A percentile compares a stretch with the other conserved stretches of the same genome.
phyloP scores from a whole-genome alignment of 2,113 vertebrate genomes.

The Sander vitreus region DNA sequence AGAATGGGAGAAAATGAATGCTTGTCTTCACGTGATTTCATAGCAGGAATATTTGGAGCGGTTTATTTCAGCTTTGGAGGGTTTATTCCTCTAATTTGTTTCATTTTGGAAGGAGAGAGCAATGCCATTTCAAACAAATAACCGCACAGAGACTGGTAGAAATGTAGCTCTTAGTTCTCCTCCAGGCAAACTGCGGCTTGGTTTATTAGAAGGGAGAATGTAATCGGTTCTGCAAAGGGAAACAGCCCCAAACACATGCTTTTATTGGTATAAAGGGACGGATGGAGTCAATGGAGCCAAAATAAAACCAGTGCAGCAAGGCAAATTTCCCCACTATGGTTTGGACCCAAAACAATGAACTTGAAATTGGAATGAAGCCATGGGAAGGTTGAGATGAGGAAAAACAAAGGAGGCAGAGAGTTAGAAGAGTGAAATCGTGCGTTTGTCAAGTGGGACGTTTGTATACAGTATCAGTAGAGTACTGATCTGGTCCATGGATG shows the following conservation, averaged over 20 bases:
- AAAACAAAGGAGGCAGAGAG: conserved; percentile 17
- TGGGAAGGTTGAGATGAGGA: neutral
- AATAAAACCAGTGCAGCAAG: conserved; percentile 22
- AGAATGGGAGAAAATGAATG: conserved; percentile 25
- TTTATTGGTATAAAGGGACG: conserved; percentile 42
- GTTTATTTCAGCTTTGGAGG: conserved; percentile 58
- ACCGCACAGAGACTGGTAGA: conserved; percentile 41
- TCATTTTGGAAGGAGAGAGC: conserved; percentile 55
- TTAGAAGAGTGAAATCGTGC: neutral
- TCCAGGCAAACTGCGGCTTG: conserved; percentile 30
- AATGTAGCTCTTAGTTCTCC: conserved; percentile 28
- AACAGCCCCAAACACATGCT: conserved; percentile 35
- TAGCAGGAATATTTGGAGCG: conserved; percentile 45
- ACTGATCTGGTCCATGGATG: neutral
- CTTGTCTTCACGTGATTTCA: conserved; percentile 50
- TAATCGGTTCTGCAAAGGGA: conserved; percentile 56
- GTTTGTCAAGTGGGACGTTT: conserved; percentile 5
- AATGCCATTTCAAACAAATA: conserved; percentile 51
- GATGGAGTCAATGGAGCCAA: conserved; percentile 32
- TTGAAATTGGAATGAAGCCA: neutral
- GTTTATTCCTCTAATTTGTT: conserved; percentile 69
- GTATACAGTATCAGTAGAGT: neutral
- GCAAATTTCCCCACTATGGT: neutral
- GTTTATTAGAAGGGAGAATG: conserved; percentile 43
- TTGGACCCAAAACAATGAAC: conserved; percentile 1